Evolutionary conservation across 2,113 vertebrate genomes (phyloP).

Genomic region (Herpetotheres cachinnans): DNA sequence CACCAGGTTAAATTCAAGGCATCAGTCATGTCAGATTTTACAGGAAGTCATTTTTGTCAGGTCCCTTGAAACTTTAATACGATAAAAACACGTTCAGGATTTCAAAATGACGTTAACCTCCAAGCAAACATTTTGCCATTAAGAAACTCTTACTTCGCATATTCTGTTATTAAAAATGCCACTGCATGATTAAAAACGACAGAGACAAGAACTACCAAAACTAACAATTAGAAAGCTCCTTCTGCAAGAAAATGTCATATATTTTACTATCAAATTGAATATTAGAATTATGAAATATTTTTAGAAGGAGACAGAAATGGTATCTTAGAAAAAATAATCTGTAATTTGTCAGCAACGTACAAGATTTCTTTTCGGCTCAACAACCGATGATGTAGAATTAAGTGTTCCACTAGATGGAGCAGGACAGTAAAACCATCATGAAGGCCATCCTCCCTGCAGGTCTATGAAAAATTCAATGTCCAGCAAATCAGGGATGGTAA

Average conservation of each 20-base stretch:
- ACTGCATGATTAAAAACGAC: not conserved
- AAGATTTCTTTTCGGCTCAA: not conserved
- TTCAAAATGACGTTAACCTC: not conserved
- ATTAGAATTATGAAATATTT: not conserved
- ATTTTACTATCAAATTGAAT: not conserved
- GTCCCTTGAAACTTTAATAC: not conserved
- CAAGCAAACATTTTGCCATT: not conserved
- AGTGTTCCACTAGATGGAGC: constrained; percentile 53
- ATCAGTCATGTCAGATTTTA: not conserved
- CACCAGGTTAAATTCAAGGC: not conserved
- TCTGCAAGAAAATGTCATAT: not conserved
- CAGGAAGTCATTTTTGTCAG: not conserved
- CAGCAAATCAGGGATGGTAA: not conserved
- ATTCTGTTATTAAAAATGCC: not conserved
- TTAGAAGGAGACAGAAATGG: not conserved
- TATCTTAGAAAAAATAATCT: not conserved
- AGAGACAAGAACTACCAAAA: not conserved
- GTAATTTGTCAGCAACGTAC: not conserved
- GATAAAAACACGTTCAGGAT: not conserved
- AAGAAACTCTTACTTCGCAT: not conserved
- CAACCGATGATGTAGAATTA: not conserved
- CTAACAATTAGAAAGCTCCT: not conserved
- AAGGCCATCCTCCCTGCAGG: not conserved
- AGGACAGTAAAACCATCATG: constrained; percentile 15
- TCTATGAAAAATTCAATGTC: not conserved